phyloP scores from a whole-genome alignment of 2,888 invertebrate species.

The Lissonota sp. region DNA sequence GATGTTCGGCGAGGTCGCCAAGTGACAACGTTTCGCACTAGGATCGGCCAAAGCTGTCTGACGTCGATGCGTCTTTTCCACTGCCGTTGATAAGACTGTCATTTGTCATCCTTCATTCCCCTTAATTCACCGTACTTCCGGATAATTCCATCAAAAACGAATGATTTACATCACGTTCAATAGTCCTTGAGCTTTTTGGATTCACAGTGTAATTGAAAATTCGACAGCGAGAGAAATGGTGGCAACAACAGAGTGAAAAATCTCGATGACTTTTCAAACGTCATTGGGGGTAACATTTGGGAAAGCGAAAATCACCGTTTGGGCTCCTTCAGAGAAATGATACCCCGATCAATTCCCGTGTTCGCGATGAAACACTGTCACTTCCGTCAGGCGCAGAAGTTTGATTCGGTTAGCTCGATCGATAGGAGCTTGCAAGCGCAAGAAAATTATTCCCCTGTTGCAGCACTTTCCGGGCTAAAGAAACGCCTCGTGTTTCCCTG shows the following conservation, averaged over 20 bases:
- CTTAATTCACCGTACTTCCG: neutral
- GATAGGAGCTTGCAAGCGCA: constrained; percentile 20
- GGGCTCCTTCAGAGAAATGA: constrained; percentile 58
- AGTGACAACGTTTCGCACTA: constrained; percentile 64
- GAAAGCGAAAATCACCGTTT: neutral
- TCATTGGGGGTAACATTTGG: constrained; percentile 3
- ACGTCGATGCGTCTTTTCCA: constrained; percentile 32
- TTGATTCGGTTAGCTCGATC: constrained; percentile 46
- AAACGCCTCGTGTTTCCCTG: constrained; percentile 53
- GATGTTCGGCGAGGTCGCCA: constrained; percentile 43
- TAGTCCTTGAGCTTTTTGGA: too few species aligned
- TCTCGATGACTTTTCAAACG: constrained; percentile 29
- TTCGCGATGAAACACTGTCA: constrained; percentile 72
- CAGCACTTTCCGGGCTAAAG: neutral
- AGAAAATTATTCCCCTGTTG: neutral
- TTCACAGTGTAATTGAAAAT: too few species aligned
- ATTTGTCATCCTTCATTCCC: constrained; percentile 5
- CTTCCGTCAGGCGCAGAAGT: constrained; percentile 70
- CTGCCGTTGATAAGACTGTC: constrained; percentile 59
- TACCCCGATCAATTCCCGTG: constrained; percentile 65
- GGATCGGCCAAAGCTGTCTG: constrained; percentile 49
- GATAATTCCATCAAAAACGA: too few species aligned
- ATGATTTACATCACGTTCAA: too few species aligned
- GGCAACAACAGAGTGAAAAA: neutral
- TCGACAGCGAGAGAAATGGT: too few species aligned